Conservation (phyloP, 2,113 vertebrate species). For the Peromyscus maniculatus region DNA sequence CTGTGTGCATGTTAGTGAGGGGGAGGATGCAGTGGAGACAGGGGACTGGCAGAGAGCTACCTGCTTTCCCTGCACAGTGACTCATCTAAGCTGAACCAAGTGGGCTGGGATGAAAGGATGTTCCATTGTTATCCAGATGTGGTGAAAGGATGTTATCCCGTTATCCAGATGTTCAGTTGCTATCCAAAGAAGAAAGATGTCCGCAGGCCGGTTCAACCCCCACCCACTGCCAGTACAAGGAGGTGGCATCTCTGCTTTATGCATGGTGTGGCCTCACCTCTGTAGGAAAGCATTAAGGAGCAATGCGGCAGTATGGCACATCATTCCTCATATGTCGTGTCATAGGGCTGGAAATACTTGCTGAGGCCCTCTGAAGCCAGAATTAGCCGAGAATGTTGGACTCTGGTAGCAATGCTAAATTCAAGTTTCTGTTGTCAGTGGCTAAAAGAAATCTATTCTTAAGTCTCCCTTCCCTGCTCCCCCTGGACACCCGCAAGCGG, state of each 20-base stretch:
- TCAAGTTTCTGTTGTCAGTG: background rate
- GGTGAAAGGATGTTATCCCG: background rate
- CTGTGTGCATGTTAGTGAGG: background rate
- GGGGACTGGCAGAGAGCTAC: accelerated
- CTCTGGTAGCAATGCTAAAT: background rate
- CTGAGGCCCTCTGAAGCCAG: background rate
- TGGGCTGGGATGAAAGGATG: background rate
- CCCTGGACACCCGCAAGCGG: background rate
- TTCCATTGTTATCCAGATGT: background rate
- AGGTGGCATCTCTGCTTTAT: background rate
- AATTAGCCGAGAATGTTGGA: background rate
- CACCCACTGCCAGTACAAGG: background rate
- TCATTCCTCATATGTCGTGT: background rate
- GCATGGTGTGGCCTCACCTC: background rate
- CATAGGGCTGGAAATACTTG: background rate
- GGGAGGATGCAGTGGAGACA: accelerated
- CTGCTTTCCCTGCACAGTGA: accelerated
- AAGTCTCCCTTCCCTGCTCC: background rate
- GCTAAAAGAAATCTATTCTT: background rate
- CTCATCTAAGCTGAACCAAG: background rate
- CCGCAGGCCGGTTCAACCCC: background rate
- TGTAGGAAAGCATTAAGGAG: background rate
- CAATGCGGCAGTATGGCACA: background rate
- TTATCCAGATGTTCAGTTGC: background rate
- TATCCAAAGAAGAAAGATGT: background rate